Conservation (phyloP, 2,797 vertebrate species). For the Gouania willdenowi region DNA sequence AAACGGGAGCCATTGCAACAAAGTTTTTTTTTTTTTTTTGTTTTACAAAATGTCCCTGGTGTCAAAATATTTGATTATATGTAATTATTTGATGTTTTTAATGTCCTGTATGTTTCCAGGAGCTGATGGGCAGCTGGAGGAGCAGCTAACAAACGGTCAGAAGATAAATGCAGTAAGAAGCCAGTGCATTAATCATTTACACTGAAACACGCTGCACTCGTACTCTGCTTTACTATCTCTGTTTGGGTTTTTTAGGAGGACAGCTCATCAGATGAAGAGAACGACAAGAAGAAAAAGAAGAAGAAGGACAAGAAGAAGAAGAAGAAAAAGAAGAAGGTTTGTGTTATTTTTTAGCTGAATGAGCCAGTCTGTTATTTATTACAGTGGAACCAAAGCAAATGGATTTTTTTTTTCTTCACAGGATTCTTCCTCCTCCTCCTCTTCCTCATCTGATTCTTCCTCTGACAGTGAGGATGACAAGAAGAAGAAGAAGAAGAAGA, state of each 20-base stretch:
- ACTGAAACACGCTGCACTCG: not conserved
- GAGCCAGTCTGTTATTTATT: no score
- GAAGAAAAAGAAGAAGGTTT: constrained; percentile 35
- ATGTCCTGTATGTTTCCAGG: constrained; percentile 18
- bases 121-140: not conserved
- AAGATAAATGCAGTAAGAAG: constrained; percentile 15
- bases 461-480: constrained; percentile 59
- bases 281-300: constrained; percentile 32
- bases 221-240: not conserved
- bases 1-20: no score
- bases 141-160: not conserved
- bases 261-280: constrained; percentile 13
- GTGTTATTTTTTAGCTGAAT: no score
- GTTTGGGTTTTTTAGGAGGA: constrained; percentile 6
- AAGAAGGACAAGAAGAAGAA: constrained; percentile 24
- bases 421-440: constrained; percentile 44
- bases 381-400: no score
- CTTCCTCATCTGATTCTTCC: constrained; percentile 50
- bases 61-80: no score
- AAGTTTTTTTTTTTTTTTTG: no score
- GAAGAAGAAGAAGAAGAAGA: constrained; percentile 62
- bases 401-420: constrained; percentile 9
- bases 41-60: no score
- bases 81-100: no score
- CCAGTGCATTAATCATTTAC: rapidly evolving